Conservation (phyloP, 2,888 invertebrate species). For the Mesodorylaimus sp. region DNA sequence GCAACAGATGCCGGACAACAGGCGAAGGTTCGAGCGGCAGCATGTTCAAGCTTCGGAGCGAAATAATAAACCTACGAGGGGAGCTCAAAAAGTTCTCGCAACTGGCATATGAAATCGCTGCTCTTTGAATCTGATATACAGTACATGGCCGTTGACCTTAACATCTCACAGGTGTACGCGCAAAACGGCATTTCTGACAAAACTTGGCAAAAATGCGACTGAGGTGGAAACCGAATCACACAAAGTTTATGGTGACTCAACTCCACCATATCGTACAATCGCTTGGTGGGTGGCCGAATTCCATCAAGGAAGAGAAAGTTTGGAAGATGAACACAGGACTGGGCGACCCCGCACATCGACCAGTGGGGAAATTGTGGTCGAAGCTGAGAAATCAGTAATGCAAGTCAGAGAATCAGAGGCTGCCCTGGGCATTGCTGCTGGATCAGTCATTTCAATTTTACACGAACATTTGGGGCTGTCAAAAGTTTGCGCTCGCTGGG, state of each 20-base stretch:
- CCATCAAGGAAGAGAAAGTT: not conserved
- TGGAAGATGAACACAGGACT: not conserved
- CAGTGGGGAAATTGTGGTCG: not conserved
- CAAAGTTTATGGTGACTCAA: slow-evolving; percentile 2
- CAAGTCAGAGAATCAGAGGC: not conserved
- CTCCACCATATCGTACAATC: not conserved
- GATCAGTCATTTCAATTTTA: not conserved
- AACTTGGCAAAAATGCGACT: not conserved
- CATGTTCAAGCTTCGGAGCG: too few species aligned
- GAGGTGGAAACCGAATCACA: not conserved
- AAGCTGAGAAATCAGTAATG: not conserved
- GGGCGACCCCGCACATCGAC: not conserved
- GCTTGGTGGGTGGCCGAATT: not conserved
- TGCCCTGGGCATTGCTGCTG: not conserved
- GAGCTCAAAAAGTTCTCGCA: too few species aligned
- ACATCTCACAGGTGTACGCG: too few species aligned
- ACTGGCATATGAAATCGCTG: too few species aligned
- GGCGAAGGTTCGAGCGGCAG: too few species aligned
- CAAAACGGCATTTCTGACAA: slow-evolving; percentile 3
- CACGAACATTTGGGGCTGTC: slow-evolving; percentile 4
- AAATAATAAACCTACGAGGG: too few species aligned
- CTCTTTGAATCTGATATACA: too few species aligned
- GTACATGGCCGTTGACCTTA: too few species aligned
- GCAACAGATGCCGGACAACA: too few species aligned
- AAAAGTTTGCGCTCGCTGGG: slow-evolving; percentile 19